Evolutionary conservation across 2,113 vertebrate species (phyloP).

Genomic region (Channa argus): DNA sequence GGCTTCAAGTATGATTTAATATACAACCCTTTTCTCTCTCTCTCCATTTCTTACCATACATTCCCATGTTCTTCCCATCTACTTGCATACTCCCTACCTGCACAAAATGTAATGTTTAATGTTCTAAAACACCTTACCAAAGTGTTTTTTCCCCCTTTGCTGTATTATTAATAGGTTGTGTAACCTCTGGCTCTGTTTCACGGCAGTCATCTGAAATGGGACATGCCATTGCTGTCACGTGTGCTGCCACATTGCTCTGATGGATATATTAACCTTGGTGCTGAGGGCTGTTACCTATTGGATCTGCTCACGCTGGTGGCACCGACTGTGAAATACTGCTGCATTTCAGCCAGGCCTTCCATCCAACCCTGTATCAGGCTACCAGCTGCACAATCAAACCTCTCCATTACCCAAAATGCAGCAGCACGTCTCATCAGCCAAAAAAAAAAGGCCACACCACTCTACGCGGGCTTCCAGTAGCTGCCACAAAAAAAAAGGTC

Average conservation of each 20-base stretch:
- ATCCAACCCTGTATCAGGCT: no score
- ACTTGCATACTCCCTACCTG: no score
- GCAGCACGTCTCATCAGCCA: no score
- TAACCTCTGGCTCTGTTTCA: slow-evolving; percentile 27
- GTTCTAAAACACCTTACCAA: background rate
- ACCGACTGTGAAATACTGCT: background rate
- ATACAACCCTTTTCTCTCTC: background rate
- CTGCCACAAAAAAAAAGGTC: no score
- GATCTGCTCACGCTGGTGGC: background rate
- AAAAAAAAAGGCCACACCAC: no score
- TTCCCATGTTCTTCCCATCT: background rate
- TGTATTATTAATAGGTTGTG: slow-evolving; percentile 26
- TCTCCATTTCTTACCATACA: background rate
- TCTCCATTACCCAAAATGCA: no score
- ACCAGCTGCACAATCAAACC: no score
- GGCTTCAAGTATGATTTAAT: no score
- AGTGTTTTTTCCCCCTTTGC: background rate
- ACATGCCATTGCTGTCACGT: background rate
- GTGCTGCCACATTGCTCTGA: slow-evolving; percentile 28
- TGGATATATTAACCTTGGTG: slow-evolving; percentile 42
- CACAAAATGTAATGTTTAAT: no score
- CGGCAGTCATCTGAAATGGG: slow-evolving; percentile 21
- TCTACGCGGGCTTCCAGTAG: no score
- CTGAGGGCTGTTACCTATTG: slow-evolving; percentile 1
- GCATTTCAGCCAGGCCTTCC: background rate